Percentiles rank a stretch among this genome's conserved stretches.
Evolutionary conservation across 2,797 vertebrate species (phyloP).

Genomic region (Choloepus didactylus): DNA sequence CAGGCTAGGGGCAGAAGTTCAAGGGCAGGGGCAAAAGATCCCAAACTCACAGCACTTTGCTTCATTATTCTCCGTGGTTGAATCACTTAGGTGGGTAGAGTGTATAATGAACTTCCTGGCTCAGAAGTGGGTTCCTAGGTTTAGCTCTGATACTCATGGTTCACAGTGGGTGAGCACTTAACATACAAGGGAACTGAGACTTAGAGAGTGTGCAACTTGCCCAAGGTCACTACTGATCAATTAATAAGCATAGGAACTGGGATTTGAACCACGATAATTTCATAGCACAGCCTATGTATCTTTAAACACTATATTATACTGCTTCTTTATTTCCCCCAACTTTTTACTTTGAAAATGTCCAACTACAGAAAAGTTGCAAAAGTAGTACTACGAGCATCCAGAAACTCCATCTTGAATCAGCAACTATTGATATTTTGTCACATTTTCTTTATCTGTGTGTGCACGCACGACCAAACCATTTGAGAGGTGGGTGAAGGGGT

Average conservation of each 20-base stretch:
- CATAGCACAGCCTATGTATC: not conserved
- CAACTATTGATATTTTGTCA: not conserved
- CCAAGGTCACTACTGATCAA: not conserved
- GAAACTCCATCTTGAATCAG: not conserved
- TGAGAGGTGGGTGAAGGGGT: not conserved
- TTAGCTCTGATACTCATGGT: not conserved
- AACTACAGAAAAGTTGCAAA: not conserved
- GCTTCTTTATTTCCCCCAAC: not conserved
- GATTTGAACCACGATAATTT: not conserved
- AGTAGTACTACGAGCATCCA: not conserved
- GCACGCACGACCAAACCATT: not conserved
- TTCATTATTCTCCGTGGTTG: not conserved
- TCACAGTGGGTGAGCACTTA: fast-evolving
- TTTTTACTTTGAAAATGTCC: not conserved
- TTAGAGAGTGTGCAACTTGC: not conserved
- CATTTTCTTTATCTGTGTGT: not conserved
- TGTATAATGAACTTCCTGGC: not conserved
- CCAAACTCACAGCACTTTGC: not conserved
- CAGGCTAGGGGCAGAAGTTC: not conserved
- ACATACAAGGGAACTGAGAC: not conserved
- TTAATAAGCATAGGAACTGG: not conserved
- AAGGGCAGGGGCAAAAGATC: not conserved
- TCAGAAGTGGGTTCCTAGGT: not conserved
- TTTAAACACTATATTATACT: not conserved
- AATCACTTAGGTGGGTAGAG: not conserved